Conservation (phyloP, 2,797 vertebrate species). For the Vespertilio murinus region DNA sequence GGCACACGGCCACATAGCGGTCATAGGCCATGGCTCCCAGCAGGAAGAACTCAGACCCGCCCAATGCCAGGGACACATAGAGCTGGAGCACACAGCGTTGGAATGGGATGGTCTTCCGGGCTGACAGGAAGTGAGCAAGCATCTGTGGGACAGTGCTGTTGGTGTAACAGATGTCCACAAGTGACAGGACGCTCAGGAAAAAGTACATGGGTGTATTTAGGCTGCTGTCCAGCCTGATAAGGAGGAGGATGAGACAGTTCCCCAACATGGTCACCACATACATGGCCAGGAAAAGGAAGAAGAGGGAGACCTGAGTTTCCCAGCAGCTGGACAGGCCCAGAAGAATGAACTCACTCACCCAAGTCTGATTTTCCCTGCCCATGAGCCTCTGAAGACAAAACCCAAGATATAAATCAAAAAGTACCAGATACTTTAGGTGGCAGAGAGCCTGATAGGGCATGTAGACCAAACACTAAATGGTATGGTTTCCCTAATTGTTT, state of each 20-base stretch:
- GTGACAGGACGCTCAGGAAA: conserved; percentile 56
- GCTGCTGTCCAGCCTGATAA: conserved; percentile 47
- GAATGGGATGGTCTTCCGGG: conserved; percentile 43
- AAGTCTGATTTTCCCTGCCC: conserved; percentile 43
- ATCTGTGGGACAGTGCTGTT: conserved; percentile 67
- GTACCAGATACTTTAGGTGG: not conserved
- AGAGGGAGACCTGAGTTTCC: conserved; percentile 36
- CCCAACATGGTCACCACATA: conserved; percentile 67
- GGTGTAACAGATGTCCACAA: conserved; percentile 61
- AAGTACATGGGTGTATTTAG: conserved; percentile 69
- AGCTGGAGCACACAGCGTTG: conserved; percentile 63
- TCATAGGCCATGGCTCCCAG: conserved; percentile 71
- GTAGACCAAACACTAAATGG: not conserved
- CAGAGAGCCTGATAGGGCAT: not conserved
- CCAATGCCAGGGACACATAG: conserved; percentile 44
- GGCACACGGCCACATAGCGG: conserved; percentile 51
- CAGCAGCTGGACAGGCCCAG: conserved; percentile 58
- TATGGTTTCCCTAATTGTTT: not conserved
- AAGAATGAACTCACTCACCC: conserved; percentile 50
- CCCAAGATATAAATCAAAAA: not conserved
- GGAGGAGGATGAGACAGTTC: conserved; percentile 52
- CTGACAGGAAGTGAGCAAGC: conserved; percentile 51
- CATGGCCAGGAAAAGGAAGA: conserved; percentile 61
- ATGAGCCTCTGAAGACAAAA: not conserved
- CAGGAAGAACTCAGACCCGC: conserved; percentile 60